Evolutionary conservation across 2,888 invertebrate genomes (phyloP), one percentile per base, ranked within the genome.

Genomic region (Drosophila meridionalis): DNA sequence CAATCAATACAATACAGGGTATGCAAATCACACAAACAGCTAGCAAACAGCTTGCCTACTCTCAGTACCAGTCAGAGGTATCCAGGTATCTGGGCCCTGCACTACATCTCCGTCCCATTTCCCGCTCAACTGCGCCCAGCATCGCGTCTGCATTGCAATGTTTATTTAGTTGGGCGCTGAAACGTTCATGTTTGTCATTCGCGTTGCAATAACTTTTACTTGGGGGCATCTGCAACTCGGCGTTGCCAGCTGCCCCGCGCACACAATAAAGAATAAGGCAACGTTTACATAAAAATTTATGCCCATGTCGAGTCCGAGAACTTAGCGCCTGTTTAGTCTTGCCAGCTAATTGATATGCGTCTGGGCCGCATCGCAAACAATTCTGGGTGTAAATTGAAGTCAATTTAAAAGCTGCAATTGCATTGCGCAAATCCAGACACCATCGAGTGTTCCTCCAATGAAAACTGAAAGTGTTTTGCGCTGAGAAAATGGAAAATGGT

Each of bases 181-280:
- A 78, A 65, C 50, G 71, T 76, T 69, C 87, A 80, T 85, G 89
- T 89, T 85, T 85, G 85, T 85, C 85, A 85, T 85, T 85, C 71
- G 80, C 80, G 80, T 87, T 89, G 89, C 85, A 89, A 85, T 85
- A 85, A 85, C 89, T 85, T 85, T 77, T 76, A 73, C 77, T 80
- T 67, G 52, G 69, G 20, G 73, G 78, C 87, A 87, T 84, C 87
- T 82, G 88, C 73, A 75, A 63, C 73, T 69, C 79, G 14, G 28
- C 40, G 61, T 68, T 77, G 12, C 60, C 67, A 64, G 76, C 50
- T 75, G 70, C 62, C 59, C 38, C 34, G n/a, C 38, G 4, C 38
- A 57, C 34, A 14, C 6, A 20, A 20, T 40, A 30, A 20, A 50
- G 20, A 20, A 47, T 60, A 56, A 42, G 50, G 59, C 71, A 72